A percentile compares a stretch with the other conserved stretches of the same genome.
These are phyloP conservation scores for Drosophila ohnishii DNA, from an alignment of 1,140 invertebrate species.

Conservation along the genomic window DNA sequence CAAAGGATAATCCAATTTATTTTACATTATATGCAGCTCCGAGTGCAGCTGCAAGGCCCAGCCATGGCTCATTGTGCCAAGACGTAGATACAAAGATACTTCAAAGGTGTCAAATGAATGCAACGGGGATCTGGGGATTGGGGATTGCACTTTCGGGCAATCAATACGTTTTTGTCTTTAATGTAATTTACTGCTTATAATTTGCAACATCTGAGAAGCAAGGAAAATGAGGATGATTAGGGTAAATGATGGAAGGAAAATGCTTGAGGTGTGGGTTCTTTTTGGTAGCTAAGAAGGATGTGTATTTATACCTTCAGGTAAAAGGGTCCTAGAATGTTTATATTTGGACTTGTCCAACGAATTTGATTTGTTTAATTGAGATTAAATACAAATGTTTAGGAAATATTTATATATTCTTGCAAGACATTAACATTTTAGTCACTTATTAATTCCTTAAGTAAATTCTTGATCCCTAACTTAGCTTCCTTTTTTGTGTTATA, in stretches of 20 bases:
- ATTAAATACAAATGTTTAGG: background rate
- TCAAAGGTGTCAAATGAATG: slow-evolving; percentile 70
- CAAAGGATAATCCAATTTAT: slow-evolving; percentile 83
- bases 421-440: no score
- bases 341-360: background rate
- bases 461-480: no score
- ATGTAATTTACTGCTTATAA: slow-evolving; percentile 77
- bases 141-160: slow-evolving; percentile 62
- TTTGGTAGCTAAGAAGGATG: background rate
- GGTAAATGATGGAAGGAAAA: slow-evolving; percentile 28
- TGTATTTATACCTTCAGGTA: background rate
- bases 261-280: background rate
- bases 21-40: slow-evolving; percentile 64
- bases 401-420: background rate
- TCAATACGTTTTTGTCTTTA: slow-evolving; percentile 80
- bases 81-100: slow-evolving; percentile 64
- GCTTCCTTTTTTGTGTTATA: no score
- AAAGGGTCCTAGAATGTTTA: background rate
- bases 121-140: slow-evolving; percentile 8
- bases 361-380: slow-evolving; percentile 1
- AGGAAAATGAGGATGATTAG: slow-evolving; percentile 37
- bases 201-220: slow-evolving; percentile 32
- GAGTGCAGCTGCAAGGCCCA: slow-evolving; percentile 35
- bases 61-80: slow-evolving; percentile 53
- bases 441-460: no score